Conservation (phyloP, 2,888 invertebrate genomes). For the Drosophila demipolita region DNA sequence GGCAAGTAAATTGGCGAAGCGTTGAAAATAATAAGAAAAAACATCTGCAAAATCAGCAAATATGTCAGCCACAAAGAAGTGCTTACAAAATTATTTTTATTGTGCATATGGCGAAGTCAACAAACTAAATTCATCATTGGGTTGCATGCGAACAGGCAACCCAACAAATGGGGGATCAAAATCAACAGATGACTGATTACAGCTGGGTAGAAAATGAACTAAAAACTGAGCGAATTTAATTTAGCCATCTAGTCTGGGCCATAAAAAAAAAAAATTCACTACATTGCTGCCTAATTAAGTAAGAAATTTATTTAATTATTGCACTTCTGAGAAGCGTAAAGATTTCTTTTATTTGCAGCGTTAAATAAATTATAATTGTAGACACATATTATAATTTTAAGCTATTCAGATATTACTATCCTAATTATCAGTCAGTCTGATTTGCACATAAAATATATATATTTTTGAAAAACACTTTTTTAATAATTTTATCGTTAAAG, state of each 20-base stretch:
- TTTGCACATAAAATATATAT: neutral
- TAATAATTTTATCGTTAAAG: neutral
- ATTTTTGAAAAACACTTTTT: neutral
- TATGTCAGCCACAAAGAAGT: conserved; percentile 52
- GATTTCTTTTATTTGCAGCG: neutral
- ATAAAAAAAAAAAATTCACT: neutral
- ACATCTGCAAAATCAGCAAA: conserved; percentile 9
- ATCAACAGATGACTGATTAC: neutral
- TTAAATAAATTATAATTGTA: neutral
- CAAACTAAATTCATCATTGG: conserved; percentile 43
- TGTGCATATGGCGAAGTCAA: conserved; percentile 55
- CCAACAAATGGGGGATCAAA: neutral
- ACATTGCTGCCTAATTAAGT: neutral
- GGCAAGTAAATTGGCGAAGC: conserved; percentile 65
- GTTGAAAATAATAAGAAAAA: conserved; percentile 15
- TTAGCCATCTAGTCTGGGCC: neutral
- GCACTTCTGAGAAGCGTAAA: neutral
- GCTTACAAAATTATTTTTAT: conserved; percentile 52
- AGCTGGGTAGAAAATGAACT: conserved; percentile 19
- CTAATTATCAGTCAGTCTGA: neutral
- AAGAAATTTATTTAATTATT: neutral
- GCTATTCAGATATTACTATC: neutral
- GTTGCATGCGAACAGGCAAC: conserved; percentile 4
- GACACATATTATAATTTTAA: neutral
- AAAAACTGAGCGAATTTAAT: neutral